Percentiles rank a stretch among this genome's conserved stretches.
Evolutionary conservation across 1,140 invertebrate genomes (phyloP).

Genomic region (Rhagoletis zephyria): DNA sequence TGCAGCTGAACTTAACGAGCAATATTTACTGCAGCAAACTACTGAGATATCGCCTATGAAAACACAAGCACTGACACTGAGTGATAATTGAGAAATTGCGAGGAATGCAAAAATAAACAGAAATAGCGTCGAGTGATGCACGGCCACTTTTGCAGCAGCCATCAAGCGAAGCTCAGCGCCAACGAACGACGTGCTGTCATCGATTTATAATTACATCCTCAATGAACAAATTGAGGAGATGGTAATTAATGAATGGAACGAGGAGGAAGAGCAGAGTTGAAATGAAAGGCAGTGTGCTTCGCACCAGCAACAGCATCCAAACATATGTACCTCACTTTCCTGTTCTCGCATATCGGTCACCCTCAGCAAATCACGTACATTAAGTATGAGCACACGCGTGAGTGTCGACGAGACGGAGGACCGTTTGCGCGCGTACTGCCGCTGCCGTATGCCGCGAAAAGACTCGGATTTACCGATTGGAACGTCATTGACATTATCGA

Average conservation of each 20-base stretch:
- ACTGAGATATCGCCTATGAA: neutral
- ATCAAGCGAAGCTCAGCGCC: neutral
- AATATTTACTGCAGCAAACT: neutral
- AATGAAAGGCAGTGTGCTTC: neutral
- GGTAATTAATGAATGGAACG: neutral
- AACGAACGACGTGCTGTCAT: neutral
- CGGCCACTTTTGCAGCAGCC: neutral
- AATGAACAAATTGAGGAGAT: neutral
- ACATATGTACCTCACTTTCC: constrained; percentile 47
- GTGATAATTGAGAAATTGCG: constrained; percentile 41
- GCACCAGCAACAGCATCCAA: neutral
- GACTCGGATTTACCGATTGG: constrained; percentile 46
- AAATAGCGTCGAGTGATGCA: neutral
- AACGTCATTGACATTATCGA: neutral
- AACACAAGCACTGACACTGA: constrained; percentile 16
- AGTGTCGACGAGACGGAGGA: constrained; percentile 71
- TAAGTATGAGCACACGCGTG: constrained; percentile 71
- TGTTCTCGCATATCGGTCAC: constrained; percentile 59
- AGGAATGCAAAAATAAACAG: neutral
- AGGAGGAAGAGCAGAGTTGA: neutral
- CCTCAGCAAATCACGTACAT: constrained; percentile 70
- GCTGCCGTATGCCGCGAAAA: constrained; percentile 65
- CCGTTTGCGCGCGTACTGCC: constrained; percentile 64
- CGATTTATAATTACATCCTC: neutral
- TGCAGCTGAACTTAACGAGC: neutral